phyloP scores from a whole-genome alignment of 2,113 vertebrate genomes.

The Ophiodon elongatus region DNA sequence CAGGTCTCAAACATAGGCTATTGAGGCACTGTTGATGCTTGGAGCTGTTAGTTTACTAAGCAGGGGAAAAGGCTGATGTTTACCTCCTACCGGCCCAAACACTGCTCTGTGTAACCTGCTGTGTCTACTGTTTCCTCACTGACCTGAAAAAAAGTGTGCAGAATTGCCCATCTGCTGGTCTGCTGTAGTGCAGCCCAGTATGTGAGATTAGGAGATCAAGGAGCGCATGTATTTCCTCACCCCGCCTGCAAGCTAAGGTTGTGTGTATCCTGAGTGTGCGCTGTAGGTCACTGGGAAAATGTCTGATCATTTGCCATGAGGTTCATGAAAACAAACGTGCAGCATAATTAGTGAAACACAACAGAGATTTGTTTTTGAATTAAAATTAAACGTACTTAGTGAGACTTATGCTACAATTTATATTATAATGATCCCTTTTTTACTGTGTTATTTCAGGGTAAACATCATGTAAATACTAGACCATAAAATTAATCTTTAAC shows the following conservation, averaged over 20 bases:
- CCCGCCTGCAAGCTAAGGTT: conserved; percentile 9
- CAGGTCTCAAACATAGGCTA: conserved; percentile 56
- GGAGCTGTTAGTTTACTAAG: conserved; percentile 69
- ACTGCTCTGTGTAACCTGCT: conserved; percentile 56
- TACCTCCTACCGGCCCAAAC: conserved; percentile 61
- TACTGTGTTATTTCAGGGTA: conserved; percentile 43
- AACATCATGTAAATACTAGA: conserved; percentile 51
- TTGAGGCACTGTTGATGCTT: conserved; percentile 71
- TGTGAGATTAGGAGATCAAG: conserved; percentile 61
- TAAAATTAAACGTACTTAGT: conserved; percentile 30
- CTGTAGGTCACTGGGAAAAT: conserved; percentile 23
- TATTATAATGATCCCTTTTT: conserved; percentile 41
- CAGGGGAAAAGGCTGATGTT: conserved; percentile 62
- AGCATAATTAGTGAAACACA: conserved; percentile 15
- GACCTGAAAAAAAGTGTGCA: conserved; percentile 41
- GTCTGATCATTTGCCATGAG: conserved; percentile 20
- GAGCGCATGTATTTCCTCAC: conserved; percentile 29
- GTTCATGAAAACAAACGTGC: conserved; percentile 1
- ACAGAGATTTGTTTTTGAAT: neutral
- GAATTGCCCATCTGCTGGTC: conserved; percentile 49
- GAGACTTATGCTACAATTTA: conserved; percentile 16
- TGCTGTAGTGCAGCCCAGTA: conserved; percentile 32
- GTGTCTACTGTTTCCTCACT: conserved; percentile 48
- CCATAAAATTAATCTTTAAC: conserved; percentile 61
- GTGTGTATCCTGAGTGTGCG: conserved; percentile 13